phyloP scores from a whole-genome alignment of 2,888 invertebrate genomes.

The Sisyra terminalis region DNA sequence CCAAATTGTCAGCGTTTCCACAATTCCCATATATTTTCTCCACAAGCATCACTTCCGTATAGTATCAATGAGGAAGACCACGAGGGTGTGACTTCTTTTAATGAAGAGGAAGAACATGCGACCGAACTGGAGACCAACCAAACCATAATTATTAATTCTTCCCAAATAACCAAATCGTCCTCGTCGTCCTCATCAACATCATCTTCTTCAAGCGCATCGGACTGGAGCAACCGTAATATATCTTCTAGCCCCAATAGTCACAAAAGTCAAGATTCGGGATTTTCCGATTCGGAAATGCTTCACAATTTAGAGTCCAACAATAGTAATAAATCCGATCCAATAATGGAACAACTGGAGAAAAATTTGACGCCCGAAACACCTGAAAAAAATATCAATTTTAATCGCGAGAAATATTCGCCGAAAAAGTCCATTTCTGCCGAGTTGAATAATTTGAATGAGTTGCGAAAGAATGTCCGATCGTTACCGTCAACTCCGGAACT shows the following conservation, averaged over 20 bases:
- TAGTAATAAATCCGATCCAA: conserved; percentile 19
- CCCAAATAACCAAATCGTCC: conserved; percentile 4
- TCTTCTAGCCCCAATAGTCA: conserved; percentile 43
- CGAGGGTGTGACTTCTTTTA: neutral
- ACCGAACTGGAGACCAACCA: neutral
- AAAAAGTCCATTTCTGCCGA: conserved; percentile 18
- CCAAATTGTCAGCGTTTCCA: conserved; percentile 1
- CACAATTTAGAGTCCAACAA: conserved; percentile 22
- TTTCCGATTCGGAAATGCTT: conserved; percentile 59
- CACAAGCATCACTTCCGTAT: neutral
- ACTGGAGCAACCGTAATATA: conserved; percentile 17
- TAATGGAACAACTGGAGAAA: conserved; percentile 30
- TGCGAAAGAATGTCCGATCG: conserved; percentile 8
- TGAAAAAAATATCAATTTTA: conserved; percentile 8
- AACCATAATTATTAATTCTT: neutral
- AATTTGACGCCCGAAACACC: conserved; percentile 3
- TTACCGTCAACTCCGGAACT: conserved; percentile 5
- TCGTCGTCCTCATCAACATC: neutral
- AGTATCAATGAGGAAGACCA: neutral
- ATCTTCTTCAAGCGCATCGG: conserved; percentile 6
- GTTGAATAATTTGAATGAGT: conserved; percentile 7
- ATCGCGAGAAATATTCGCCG: conserved; percentile 26
- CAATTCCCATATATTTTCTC: neutral
- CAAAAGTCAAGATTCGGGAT: conserved; percentile 65
- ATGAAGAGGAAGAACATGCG: neutral